Conservation (phyloP, 2,797 vertebrate species). For the Cossypha niveicapilla region DNA sequence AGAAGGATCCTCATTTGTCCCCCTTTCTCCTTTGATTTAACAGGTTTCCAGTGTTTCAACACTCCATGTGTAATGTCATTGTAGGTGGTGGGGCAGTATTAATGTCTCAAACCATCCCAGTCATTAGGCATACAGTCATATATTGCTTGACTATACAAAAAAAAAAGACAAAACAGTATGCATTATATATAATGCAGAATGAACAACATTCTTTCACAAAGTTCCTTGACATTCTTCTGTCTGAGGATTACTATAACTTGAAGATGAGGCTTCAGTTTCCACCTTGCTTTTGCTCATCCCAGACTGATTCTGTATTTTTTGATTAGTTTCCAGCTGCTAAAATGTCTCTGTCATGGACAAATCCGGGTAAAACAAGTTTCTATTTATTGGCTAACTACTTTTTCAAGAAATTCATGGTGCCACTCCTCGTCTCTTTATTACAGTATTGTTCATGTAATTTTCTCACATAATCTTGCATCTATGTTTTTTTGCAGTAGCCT, state of each 20-base stretch:
- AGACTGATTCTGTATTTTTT: background rate
- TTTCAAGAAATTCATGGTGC: background rate
- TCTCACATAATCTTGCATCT: background rate
- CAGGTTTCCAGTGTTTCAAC: background rate
- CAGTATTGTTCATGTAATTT: background rate
- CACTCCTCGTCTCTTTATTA: background rate
- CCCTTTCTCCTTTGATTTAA: background rate
- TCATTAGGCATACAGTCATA: background rate
- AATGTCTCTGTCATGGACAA: background rate
- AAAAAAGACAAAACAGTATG: background rate
- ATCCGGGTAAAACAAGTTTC: background rate
- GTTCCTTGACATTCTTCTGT: background rate
- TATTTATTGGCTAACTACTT: background rate
- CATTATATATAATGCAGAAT: background rate
- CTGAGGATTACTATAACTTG: background rate
- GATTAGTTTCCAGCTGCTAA: background rate
- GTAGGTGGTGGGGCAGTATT: background rate
- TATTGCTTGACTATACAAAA: too few relatives aligned
- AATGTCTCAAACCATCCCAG: background rate
- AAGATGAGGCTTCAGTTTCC: background rate
- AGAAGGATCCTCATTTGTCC: background rate
- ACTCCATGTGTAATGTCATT: accelerated
- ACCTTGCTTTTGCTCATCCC: background rate
- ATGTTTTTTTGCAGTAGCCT: background rate
- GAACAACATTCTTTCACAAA: background rate